A percentile compares a stretch with the other conserved stretches of the same genome.
Evolutionary conservation across 2,797 vertebrate genomes (phyloP).

Genomic region (Synanceia verrucosa): DNA sequence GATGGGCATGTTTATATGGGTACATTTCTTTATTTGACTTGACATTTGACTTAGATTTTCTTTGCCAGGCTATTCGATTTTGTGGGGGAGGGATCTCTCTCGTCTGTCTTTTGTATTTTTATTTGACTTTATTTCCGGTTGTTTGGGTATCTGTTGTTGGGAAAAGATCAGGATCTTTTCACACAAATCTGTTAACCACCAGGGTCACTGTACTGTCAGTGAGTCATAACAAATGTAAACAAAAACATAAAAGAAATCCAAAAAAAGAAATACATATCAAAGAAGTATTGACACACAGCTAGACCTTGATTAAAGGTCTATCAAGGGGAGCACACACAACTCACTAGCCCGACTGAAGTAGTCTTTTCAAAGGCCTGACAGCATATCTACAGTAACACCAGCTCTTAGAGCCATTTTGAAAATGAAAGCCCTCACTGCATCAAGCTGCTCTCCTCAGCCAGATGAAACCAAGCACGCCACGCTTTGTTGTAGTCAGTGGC

Average conservation of each 20-base stretch:
- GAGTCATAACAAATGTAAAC: conserved; percentile 41
- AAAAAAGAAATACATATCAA: conserved; percentile 24
- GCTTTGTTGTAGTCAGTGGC: conserved; percentile 32
- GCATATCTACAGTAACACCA: conserved; percentile 41
- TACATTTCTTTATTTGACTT: conserved; percentile 14
- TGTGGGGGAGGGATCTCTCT: conserved; percentile 42
- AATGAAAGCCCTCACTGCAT: conserved; percentile 45
- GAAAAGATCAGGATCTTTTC: conserved; percentile 29
- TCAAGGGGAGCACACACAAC: conserved; percentile 18
- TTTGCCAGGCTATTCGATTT: conserved; percentile 40
- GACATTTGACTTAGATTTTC: conserved; percentile 26
- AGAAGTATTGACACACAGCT: conserved; percentile 51
- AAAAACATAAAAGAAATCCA: conserved; percentile 20
- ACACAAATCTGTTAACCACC: conserved; percentile 41
- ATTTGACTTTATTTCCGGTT: conserved; percentile 22
- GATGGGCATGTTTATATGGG: neutral
- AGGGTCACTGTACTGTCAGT: conserved; percentile 11
- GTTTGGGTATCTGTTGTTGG: conserved; percentile 29
- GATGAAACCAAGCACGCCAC: conserved; percentile 36
- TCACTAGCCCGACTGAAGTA: conserved; percentile 22
- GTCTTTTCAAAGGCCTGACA: conserved; percentile 51
- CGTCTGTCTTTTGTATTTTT: conserved; percentile 9
- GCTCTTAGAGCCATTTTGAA: conserved; percentile 49
- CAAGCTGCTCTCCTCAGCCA: conserved; percentile 26
- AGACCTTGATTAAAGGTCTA: conserved; percentile 50